Evolutionary conservation across 2,797 vertebrate genomes (phyloP).

Genomic region (Rachycentron canadum): DNA sequence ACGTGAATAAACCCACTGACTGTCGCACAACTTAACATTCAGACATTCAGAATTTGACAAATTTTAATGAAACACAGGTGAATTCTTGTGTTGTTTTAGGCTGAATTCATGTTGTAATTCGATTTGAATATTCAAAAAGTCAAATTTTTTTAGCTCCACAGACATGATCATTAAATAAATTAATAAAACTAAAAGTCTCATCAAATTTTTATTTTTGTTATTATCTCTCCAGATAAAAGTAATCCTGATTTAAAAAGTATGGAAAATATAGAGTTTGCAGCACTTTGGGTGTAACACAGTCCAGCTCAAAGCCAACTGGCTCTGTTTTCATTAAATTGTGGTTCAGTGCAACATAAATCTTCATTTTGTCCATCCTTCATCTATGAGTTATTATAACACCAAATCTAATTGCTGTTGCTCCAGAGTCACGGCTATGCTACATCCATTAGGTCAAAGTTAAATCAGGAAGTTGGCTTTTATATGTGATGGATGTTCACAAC

Average conservation of each 20-base stretch:
- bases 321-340: not conserved
- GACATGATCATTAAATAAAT: not conserved
- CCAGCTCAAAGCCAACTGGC: slow-evolving; percentile 3
- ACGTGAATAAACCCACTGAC: slow-evolving; percentile 2
- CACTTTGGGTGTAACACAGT: slow-evolving; percentile 5
- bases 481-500: too few species aligned
- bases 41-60: not conserved
- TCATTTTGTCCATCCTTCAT: not conserved
- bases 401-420: not conserved
- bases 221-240: not conserved
- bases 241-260: not conserved
- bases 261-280: too few species aligned
- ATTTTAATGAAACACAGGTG: not conserved
- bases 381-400: not conserved
- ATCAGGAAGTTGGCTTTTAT: too few species aligned
- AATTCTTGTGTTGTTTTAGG: not conserved
- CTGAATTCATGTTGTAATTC: not conserved
- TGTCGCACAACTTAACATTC: slow-evolving; percentile 7
- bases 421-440: too few species aligned
- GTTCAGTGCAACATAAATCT: slow-evolving; percentile 1
- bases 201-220: not conserved
- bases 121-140: not conserved
- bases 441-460: too few species aligned
- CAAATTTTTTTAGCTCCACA: not conserved
- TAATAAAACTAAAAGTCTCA: not conserved